phyloP scores from a whole-genome alignment of 2,797 vertebrate species.

The Clarias pachynema region DNA sequence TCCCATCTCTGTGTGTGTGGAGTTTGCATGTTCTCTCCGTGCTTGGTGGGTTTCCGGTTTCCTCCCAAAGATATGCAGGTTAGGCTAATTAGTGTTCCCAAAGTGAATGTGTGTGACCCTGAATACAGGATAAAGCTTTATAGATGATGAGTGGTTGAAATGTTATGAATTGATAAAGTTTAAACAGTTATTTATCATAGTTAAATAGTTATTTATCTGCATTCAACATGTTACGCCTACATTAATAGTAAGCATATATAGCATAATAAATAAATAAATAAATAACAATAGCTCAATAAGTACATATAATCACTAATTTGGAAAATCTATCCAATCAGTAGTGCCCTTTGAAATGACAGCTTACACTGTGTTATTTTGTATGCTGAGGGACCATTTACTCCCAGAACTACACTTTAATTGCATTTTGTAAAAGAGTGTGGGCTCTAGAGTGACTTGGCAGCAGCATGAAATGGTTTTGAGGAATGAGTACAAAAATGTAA shows the following conservation, averaged over 20 bases:
- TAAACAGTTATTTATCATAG: not conserved
- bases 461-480: conserved; percentile 72
- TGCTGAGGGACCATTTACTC: conserved; percentile 71
- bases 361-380: conserved; percentile 67
- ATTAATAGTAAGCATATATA: too few relatives aligned
- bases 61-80: too few relatives aligned
- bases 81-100: too few relatives aligned
- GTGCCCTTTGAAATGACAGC: conserved; percentile 78
- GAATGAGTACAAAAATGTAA: conserved; percentile 71
- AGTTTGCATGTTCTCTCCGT: too few relatives aligned
- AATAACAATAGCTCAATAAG: conserved; percentile 59
- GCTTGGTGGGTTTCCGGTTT: too few relatives aligned
- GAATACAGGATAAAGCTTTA: too few relatives aligned
- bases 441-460: conserved; percentile 75
- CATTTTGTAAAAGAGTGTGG: conserved; percentile 74
- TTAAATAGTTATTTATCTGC: not conserved
- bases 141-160: not conserved
- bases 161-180: not conserved
- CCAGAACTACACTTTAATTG: conserved; percentile 79
- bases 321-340: conserved; percentile 63
- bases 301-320: conserved; percentile 69
- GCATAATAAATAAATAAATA: too few relatives aligned
- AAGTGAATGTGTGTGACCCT: too few relatives aligned
- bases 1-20: too few relatives aligned
- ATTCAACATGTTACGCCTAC: not conserved